Conservation (phyloP, 2,113 vertebrate genomes). For the Cepphus grylle region DNA sequence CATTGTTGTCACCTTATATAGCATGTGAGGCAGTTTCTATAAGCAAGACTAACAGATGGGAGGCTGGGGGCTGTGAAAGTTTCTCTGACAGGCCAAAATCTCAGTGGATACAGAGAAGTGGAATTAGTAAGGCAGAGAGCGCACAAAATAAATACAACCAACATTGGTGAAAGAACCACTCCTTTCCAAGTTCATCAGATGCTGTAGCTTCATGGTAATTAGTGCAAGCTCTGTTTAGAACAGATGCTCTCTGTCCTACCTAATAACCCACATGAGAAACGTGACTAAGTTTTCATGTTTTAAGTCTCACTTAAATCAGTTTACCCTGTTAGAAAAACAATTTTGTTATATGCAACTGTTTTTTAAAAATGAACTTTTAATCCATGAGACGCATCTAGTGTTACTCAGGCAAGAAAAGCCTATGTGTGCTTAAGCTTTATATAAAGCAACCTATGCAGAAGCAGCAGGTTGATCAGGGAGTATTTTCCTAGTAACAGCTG, state of each 20-base stretch:
- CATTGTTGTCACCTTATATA: rapidly evolving
- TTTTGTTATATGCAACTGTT: background rate
- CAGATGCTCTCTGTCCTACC: background rate
- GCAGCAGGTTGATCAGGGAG: background rate
- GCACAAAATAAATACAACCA: background rate
- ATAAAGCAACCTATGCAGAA: background rate
- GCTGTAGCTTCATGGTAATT: background rate
- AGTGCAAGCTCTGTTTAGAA: background rate
- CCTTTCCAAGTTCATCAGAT: background rate
- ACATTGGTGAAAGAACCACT: background rate
- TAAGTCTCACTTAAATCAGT: background rate
- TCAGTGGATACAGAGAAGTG: background rate
- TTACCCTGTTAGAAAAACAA: background rate
- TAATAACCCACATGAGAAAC: background rate
- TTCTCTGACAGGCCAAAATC: background rate
- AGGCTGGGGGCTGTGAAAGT: background rate
- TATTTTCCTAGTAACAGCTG: constrained; percentile 38
- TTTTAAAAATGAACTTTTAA: background rate
- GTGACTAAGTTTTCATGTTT: background rate
- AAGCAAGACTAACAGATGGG: background rate
- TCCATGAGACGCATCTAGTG: background rate
- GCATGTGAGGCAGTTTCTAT: background rate
- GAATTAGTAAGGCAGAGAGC: background rate
- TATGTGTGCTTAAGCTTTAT: background rate
- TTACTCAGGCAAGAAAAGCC: background rate